Evolutionary conservation across 92 coral and sea anemone species (phyloP).

Genomic region (Zoanthus sansibaricus): DNA sequence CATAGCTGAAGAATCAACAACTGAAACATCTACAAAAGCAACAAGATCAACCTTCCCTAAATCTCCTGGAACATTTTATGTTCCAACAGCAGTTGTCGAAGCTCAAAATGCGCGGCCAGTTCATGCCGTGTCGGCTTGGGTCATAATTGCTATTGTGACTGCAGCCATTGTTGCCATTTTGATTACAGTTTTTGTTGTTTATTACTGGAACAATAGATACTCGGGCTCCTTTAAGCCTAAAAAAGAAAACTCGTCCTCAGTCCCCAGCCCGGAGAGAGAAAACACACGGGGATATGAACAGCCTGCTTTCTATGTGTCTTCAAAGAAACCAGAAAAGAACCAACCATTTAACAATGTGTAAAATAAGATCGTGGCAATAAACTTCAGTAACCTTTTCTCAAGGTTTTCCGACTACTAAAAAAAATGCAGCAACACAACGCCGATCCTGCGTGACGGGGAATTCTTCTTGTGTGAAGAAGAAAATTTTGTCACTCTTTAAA

Average conservation of each 20-base stretch:
- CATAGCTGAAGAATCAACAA: background rate
- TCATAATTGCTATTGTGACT: slow-evolving; percentile 68
- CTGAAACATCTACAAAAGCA: background rate
- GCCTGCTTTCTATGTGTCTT: slow-evolving; percentile 43
- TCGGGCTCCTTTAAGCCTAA: slow-evolving; percentile 83
- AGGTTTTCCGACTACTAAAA: no score
- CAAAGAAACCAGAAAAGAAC: slow-evolving; percentile 31
- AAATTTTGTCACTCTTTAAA: no score
- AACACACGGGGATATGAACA: slow-evolving; percentile 33
- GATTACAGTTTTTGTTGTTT: slow-evolving; percentile 73
- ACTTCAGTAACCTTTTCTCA: no score
- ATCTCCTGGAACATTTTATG: background rate
- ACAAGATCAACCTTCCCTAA: background rate
- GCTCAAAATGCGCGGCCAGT: background rate
- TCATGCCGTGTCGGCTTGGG: slow-evolving; percentile 73
- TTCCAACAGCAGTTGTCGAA: background rate
- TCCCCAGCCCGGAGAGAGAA: slow-evolving; percentile 22
- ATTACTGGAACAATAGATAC: slow-evolving; percentile 89
- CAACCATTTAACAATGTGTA: slow-evolving; percentile 30
- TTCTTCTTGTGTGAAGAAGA: no score
- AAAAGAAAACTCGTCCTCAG: slow-evolving; percentile 6
- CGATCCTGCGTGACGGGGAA: no score
- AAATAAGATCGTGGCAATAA: background rate
- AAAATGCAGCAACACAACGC: no score
- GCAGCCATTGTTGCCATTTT: slow-evolving; percentile 72